Base-by-base conservation (phyloP, 2,888 invertebrate genomes). In the Scaeva pyrastri region DNA sequence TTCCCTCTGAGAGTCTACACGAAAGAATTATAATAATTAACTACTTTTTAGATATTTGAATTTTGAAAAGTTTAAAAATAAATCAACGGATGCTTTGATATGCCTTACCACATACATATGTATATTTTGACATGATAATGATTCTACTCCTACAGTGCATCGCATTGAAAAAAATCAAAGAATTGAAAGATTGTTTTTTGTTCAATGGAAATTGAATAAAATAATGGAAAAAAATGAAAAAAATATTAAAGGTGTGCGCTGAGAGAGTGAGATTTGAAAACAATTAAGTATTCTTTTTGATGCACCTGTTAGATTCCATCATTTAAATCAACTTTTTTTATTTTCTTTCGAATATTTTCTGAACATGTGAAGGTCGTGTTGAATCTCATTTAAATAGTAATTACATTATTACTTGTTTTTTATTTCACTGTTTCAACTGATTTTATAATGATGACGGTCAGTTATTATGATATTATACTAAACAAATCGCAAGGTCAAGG, bases 221-320 rank as follows among this genome's bases (percentile, higher is more conserved):
- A 23, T 5, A 21, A 14, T 26, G n/a, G 3, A 55, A 56, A 36
- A 36, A 36, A 5, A 16, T 31, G n/a, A n/a, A 56, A 56, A 36
- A 39, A 4, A 56, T 16, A 62, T 8, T 19, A 58, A 12, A 21
- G 39, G 12, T 26, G 2, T n/a, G n/a, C 23, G 6, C 14, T 21
- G 60, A 1, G n/a, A 10, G 23, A 26, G 62, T 2, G 11, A 48
- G 43, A 66, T 48, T 66, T 2, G 6, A 50, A 66, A 36, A 39
- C 66, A 48, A 68, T 68, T 68, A 52, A 39, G 52, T 52, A 23
- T 39, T 39, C 39, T n/a, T 39, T 23, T 39, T 52, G 39, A 68
- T 68, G 68, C 68, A 68, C 68, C 68, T 68, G 68, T 68, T 66
- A n/a, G 50, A 36, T 66, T 66, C 50, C 48, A 26, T 26, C 23